Conservation (phyloP, 1,140 invertebrate genomes). For the Drosophila rhopaloa region DNA sequence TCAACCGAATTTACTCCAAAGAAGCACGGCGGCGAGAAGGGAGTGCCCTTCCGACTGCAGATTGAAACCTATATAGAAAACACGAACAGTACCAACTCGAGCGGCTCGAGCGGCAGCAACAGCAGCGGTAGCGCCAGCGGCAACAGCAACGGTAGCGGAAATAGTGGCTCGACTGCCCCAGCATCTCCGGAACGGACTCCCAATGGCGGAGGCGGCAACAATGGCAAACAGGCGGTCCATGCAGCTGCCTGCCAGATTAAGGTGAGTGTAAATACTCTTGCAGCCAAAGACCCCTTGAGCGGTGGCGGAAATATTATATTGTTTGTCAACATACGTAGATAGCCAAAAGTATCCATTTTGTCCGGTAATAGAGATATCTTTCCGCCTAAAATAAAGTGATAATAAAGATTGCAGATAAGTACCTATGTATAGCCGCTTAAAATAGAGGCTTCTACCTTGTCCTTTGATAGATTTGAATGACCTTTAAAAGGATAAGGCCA, state of each 20-base stretch:
- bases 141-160: constrained; percentile 18
- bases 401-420: too few relatives aligned
- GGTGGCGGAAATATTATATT: neutral
- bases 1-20: constrained; percentile 99
- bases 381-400: too few relatives aligned
- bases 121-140: constrained; percentile 20
- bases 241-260: constrained; percentile 98
- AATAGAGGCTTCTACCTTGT: too few relatives aligned
- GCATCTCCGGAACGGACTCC: constrained; percentile 29
- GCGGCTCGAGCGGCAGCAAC: constrained; percentile 10
- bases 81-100: constrained; percentile 46
- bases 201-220: constrained; percentile 30
- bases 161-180: constrained; percentile 26
- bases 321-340: neutral
- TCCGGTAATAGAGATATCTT: too few relatives aligned
- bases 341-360: too few relatives aligned
- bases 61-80: constrained; percentile 92
- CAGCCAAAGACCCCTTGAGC: neutral
- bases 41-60: constrained; percentile 97
- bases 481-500: too few relatives aligned
- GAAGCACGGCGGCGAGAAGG: constrained; percentile 99
- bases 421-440: too few relatives aligned
- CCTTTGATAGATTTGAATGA: too few relatives aligned
- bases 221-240: constrained; percentile 88
- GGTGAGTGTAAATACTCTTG: constrained; percentile 85